Evolutionary conservation across 2,113 vertebrate genomes (phyloP), one percentile per base, ranked within the genome.

Genomic region (Pangasianodon hypophthalmus): DNA sequence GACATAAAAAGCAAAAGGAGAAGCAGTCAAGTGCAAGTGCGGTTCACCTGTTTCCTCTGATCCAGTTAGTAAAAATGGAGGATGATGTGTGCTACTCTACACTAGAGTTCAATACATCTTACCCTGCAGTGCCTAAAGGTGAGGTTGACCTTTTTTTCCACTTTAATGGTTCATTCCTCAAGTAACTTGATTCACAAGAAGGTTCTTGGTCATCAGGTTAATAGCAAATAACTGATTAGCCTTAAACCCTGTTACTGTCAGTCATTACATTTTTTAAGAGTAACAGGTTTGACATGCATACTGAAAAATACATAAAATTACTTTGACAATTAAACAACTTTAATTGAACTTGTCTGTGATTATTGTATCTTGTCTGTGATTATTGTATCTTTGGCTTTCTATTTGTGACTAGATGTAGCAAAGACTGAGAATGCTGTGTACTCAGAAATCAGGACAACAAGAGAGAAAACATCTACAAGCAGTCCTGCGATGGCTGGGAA

Each of bases 61-160:
- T 9, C 14, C 37, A 13, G 29, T 41, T 50, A 6, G 56, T 5
- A 16, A 58, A 9, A n/a, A 93, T 93, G 91, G 87, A 88, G 56
- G 83, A 89, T 8, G 88, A 92, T 52, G 13, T 88, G 41, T 29
- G 2, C 54, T 93, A 92, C 48, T 89, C 92, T 41, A 89, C 41
- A n/a, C 50, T 93, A 4, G 19, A 8, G 11, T 92, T 92, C 58
- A 89, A 67, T 14, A 41, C 48, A 29, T 21, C 4, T 24, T 8
- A 48, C 9, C 54, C 87, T 10, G n/a, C 46, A 0, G 77, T 82
- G 19, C 18, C 85, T 69, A 44, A 83, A 90, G 89, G 90, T 91
- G 62, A 84, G 85, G 58, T 67, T 79, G 16, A n/a, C 29, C 32
- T 88, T n/a, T 75, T 18, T n/a, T 84, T 62, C 18, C 11, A n/a